Evolutionary conservation across 2,797 vertebrate species (phyloP).

Genomic region (Pitangus sulphuratus): DNA sequence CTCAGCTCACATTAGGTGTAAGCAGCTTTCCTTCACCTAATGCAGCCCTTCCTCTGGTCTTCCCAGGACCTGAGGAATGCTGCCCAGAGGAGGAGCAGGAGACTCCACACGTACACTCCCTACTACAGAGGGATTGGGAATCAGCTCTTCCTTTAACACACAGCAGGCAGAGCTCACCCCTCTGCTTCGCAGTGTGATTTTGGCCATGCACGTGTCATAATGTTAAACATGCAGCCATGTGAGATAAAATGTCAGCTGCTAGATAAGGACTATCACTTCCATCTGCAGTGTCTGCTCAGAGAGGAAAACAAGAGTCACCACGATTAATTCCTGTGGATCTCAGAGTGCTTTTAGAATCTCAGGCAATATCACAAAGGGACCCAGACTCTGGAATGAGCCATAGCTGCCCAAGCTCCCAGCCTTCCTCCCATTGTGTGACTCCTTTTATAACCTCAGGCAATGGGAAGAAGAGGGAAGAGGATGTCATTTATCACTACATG

Average conservation of each 20-base stretch:
- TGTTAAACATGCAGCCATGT: not conserved
- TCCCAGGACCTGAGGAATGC: not conserved
- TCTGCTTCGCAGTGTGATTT: not conserved
- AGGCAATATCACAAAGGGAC: not conserved
- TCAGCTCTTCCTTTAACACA: not conserved
- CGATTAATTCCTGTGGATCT: not conserved
- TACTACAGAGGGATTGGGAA: not conserved
- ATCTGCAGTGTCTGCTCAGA: not conserved
- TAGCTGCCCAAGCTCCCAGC: not conserved
- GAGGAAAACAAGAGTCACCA: not conserved
- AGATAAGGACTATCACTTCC: not conserved
- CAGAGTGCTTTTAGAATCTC: not conserved
- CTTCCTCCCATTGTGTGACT: not conserved
- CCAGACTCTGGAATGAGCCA: not conserved
- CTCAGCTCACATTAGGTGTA: not conserved
- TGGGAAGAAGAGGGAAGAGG: not conserved
- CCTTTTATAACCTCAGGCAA: not conserved
- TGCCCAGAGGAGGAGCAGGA: not conserved
- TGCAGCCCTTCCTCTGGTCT: not conserved
- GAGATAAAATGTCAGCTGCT: not conserved
- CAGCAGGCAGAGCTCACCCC: not conserved
- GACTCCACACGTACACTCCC: too few species aligned
- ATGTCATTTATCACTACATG: not conserved
- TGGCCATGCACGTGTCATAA: accelerated
- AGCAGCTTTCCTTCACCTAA: not conserved